phyloP scores from a whole-genome alignment of 2,113 vertebrate species.

The Propithecus coquereli region DNA sequence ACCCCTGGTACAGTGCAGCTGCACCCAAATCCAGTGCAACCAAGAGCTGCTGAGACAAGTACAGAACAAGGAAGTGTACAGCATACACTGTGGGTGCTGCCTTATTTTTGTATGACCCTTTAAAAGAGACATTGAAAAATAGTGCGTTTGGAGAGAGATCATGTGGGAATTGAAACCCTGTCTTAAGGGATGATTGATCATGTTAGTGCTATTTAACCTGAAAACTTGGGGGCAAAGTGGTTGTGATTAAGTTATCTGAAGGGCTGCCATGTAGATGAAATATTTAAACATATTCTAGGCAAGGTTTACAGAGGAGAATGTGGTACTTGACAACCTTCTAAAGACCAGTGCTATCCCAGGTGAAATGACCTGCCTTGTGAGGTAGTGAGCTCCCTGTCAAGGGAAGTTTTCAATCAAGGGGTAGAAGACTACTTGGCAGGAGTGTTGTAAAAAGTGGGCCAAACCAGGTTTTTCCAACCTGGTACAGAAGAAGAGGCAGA shows the following conservation, averaged over 20 bases:
- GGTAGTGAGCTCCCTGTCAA: constrained; percentile 33
- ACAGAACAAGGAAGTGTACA: not conserved
- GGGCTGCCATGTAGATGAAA: not conserved
- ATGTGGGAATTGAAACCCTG: not conserved
- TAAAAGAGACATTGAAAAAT: not conserved
- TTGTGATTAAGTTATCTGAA: not conserved
- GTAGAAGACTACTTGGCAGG: not conserved
- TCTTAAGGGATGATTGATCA: not conserved
- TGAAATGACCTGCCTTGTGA: constrained; percentile 41
- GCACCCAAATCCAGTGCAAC: not conserved
- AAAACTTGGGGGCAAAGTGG: not conserved
- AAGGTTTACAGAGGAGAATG: not conserved
- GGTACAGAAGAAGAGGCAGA: not conserved
- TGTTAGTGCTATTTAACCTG: not conserved
- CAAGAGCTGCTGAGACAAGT: not conserved
- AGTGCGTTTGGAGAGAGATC: not conserved
- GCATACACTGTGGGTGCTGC: not conserved
- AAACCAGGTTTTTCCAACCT: not conserved
- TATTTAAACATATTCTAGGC: not conserved
- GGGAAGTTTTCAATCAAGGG: not conserved
- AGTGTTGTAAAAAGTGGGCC: not conserved
- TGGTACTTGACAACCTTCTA: not conserved
- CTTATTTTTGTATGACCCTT: not conserved
- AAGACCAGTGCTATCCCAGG: not conserved
- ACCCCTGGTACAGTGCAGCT: not conserved